A percentile compares a stretch with the other conserved stretches of the same genome.
Evolutionary conservation across 2,797 vertebrate species (phyloP).

Genomic region (Neosilurus mollespiculum): DNA sequence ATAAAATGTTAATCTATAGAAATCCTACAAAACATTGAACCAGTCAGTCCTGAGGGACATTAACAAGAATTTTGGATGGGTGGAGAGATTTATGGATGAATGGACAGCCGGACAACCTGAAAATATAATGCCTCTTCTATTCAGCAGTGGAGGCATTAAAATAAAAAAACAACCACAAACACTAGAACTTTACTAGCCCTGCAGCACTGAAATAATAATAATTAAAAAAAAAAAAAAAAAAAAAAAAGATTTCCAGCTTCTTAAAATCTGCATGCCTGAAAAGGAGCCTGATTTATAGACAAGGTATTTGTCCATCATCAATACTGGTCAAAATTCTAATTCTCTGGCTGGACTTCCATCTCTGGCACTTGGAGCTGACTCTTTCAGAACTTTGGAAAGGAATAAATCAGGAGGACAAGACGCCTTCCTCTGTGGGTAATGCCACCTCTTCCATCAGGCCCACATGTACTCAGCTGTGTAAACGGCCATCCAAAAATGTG

Average conservation of each 20-base stretch:
- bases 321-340: slow-evolving; percentile 25
- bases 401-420: slow-evolving; percentile 10
- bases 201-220: neutral
- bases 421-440: slow-evolving; percentile 14
- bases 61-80: neutral
- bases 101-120: neutral
- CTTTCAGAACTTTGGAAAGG: neutral
- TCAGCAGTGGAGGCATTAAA: neutral
- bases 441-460: slow-evolving; percentile 17
- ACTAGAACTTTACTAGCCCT: neutral
- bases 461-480: slow-evolving; percentile 32
- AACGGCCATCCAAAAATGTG: slow-evolving; percentile 14
- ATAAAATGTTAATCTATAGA: neutral
- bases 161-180: too few relatives aligned
- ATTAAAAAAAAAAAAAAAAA: too few relatives aligned
- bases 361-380: neutral
- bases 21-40: neutral
- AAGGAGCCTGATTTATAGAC: slow-evolving; percentile 11
- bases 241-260: slow-evolving; percentile 14
- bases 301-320: slow-evolving; percentile 32
- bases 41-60: neutral
- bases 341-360: neutral
- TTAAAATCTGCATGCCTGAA: neutral
- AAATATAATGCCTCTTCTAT: neutral
- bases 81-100: neutral